Base-by-base conservation (phyloP, 2,888 invertebrate species). In the Himalopsyche kuldschensis region DNA sequence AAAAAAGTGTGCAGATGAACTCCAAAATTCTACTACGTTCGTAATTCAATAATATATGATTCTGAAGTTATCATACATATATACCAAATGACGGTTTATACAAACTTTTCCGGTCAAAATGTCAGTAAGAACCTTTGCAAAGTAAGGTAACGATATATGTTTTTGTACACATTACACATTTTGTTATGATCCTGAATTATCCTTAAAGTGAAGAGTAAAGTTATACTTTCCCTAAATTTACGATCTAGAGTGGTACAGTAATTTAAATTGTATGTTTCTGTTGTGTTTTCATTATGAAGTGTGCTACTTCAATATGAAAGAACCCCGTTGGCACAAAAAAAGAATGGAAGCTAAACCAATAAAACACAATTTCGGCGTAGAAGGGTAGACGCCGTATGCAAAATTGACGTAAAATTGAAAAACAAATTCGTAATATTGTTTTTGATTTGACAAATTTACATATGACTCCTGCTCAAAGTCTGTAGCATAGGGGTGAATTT, bases 371-470 rank as follows among this genome's bases (percentile, higher is more conserved):
- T 77, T 32, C 77, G 4, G 6, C n/a, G 32, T 41, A 55, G 35
- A 77, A 35, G 77, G 77, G 35, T 32, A 78, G 78, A 35, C 27
- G 80, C 11, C 17, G 46, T 75, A 80, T 75, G 80, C 82, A 77
- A 84, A 84, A 82, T 84, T 82, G 84, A 77, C 27, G 78, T 75
- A 84, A 82, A 84, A 84, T 84, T 84, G 84, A 84, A 84, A 84
- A 82, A 82, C 82, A 84, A 84, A 84, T 84, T 82, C 82, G 84
- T 77, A 79, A 84, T 84, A 84, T 84, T 84, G 84, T 84, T 84
- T 84, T 82, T 84, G 81, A 84, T 84, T 79, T 47, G 80, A n/a
- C 8, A 31, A 82, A 84, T 84, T 84, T 84, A 41, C 84, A 84
- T 84, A 77, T 41, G 55, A 55, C 55, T 55, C 55, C 24, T 55